Evolutionary conservation across 53 echinoderm and acorn worm species (phyloP).

Genomic region (Glandiceps talaboti): DNA sequence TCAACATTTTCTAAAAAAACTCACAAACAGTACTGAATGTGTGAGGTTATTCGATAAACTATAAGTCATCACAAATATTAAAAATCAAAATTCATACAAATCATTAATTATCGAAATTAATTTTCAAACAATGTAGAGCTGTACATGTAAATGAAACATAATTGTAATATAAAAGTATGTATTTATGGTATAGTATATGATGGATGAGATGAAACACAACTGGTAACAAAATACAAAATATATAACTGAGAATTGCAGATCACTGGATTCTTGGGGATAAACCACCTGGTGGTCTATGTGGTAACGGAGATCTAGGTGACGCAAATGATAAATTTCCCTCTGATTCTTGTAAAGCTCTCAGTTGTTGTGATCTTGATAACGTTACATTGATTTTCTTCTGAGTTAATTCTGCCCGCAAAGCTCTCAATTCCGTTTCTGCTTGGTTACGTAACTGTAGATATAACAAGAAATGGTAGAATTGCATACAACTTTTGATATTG

Average conservation of each 20-base stretch:
- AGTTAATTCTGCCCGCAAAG: conserved; percentile 50
- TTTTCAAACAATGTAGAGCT: no score
- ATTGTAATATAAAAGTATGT: no score
- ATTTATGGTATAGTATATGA: no score
- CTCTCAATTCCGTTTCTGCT: conserved; percentile 72
- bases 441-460: conserved; percentile 83
- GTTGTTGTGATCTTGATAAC: conserved; percentile 48
- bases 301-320: not conserved
- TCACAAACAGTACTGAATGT: no score
- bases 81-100: no score
- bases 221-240: no score
- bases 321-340: conserved; percentile 4
- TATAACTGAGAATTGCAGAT: not conserved
- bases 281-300: not conserved
- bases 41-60: no score
- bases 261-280: not conserved
- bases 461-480: not conserved
- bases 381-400: conserved; percentile 89
- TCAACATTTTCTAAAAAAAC: no score
- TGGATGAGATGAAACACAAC: no score
- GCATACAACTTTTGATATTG: not conserved
- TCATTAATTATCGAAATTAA: no score
- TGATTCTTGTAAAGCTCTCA: conserved; percentile 16
- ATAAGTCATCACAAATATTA: no score
- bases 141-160: no score